These are phyloP conservation scores for Hirundichthys speculiger DNA, from an alignment of 2,113 vertebrate genomes.

Conservation along the genomic window DNA sequence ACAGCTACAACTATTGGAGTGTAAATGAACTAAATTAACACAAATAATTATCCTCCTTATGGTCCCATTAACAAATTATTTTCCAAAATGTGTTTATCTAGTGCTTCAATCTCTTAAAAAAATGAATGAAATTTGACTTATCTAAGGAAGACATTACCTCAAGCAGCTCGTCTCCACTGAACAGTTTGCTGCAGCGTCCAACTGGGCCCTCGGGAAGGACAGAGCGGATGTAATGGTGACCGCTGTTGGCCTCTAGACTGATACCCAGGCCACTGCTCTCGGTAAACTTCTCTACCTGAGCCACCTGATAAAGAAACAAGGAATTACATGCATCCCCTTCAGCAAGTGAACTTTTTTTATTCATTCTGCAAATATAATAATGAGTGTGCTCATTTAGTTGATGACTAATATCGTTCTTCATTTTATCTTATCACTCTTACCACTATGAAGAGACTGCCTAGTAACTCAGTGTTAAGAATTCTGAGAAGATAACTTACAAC, in stretches of 20 bases:
- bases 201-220: slow-evolving; percentile 95
- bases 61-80: too few species aligned
- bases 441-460: too few species aligned
- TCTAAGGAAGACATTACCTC: slow-evolving; percentile 80
- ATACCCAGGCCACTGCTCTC: slow-evolving; percentile 95
- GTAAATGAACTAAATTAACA: too few species aligned
- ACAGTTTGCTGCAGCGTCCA: slow-evolving; percentile 90
- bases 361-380: too few species aligned
- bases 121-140: too few species aligned
- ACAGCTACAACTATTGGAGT: too few species aligned
- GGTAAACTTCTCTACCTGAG: slow-evolving; percentile 92
- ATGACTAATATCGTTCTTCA: too few species aligned
- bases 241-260: slow-evolving; percentile 90
- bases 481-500: slow-evolving; percentile 81
- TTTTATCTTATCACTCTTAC: too few species aligned
- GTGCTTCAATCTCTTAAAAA: too few species aligned
- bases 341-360: background rate
- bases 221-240: slow-evolving; percentile 95
- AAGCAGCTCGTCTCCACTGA: slow-evolving; percentile 93
- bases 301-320: slow-evolving; percentile 79
- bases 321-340: background rate
- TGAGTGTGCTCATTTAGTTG: too few species aligned
- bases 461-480: background rate
- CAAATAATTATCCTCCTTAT: too few species aligned
- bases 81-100: too few species aligned